A percentile compares a stretch with the other conserved stretches of the same genome.
Evolutionary conservation across 2,113 vertebrate genomes (phyloP).

Genomic region (Sapajus apella): DNA sequence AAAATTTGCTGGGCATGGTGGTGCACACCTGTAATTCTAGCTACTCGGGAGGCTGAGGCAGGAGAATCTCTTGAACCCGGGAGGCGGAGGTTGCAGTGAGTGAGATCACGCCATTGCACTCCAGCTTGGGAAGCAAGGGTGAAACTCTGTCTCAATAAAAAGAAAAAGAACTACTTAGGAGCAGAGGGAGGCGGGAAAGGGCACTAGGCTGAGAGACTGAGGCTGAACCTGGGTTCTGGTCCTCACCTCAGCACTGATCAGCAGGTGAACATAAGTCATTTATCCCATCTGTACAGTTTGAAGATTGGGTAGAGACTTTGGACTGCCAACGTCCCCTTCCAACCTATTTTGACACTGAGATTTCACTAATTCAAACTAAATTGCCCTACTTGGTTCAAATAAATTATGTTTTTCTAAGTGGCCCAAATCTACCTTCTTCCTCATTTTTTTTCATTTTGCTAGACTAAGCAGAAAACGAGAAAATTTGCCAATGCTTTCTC

Average conservation of each 20-base stretch:
- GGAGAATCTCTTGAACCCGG: background rate
- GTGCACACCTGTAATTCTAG: background rate
- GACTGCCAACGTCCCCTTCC: background rate
- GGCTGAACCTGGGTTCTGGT: background rate
- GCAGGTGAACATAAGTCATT: background rate
- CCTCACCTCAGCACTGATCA: background rate
- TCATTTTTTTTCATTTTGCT: background rate
- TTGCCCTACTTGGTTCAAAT: background rate
- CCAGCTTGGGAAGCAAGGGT: background rate
- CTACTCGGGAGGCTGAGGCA: background rate
- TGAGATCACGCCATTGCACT: background rate
- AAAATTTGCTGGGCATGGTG: background rate
- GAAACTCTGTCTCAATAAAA: background rate
- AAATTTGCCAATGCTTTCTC: background rate
- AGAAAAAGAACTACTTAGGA: background rate
- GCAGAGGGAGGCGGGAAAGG: background rate
- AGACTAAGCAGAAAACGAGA: background rate
- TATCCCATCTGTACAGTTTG: background rate
- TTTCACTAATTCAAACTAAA: background rate
- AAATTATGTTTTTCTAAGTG: background rate
- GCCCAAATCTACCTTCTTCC: background rate
- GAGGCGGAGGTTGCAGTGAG: background rate
- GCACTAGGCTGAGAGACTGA: background rate
- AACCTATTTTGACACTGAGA: background rate
- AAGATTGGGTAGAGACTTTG: background rate